Conservation (phyloP, 2,888 invertebrate genomes). For the Acanthosepion esculentum region DNA sequence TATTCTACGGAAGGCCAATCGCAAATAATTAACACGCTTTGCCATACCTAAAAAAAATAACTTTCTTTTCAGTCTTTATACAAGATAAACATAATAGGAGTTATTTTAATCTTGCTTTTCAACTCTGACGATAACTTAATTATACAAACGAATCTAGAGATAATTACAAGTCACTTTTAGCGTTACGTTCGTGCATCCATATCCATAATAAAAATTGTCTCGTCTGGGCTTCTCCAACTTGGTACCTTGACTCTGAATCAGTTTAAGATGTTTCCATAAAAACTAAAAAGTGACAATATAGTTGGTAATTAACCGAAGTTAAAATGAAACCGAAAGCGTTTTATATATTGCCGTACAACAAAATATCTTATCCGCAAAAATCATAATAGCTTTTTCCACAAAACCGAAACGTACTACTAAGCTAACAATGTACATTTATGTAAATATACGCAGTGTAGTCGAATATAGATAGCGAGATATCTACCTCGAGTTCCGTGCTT, state of each 20-base stretch:
- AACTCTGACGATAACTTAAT: too few relatives aligned
- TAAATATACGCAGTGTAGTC: not conserved
- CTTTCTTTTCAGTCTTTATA: not conserved
- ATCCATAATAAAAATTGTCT: not conserved
- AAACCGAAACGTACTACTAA: not conserved
- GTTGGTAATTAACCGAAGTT: not conserved
- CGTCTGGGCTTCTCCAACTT: not conserved
- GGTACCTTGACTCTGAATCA: not conserved
- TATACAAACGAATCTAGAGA: not conserved
- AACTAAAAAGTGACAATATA: not conserved
- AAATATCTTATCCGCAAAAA: not conserved
- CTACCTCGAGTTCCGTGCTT: constrained; percentile 45
- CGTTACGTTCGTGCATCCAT: not conserved
- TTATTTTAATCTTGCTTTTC: too few relatives aligned
- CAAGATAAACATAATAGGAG: too few relatives aligned
- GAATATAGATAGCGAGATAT: constrained; percentile 41
- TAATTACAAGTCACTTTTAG: not conserved
- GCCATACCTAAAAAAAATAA: not conserved
- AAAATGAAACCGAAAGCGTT: not conserved
- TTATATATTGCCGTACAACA: not conserved
- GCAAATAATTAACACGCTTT: not conserved
- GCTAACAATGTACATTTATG: not conserved
- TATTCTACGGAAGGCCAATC: not conserved
- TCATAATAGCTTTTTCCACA: not conserved
- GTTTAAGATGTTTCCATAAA: not conserved